Base-by-base conservation (phyloP, 2,888 invertebrate genomes). In the Neoascia interrupta region DNA sequence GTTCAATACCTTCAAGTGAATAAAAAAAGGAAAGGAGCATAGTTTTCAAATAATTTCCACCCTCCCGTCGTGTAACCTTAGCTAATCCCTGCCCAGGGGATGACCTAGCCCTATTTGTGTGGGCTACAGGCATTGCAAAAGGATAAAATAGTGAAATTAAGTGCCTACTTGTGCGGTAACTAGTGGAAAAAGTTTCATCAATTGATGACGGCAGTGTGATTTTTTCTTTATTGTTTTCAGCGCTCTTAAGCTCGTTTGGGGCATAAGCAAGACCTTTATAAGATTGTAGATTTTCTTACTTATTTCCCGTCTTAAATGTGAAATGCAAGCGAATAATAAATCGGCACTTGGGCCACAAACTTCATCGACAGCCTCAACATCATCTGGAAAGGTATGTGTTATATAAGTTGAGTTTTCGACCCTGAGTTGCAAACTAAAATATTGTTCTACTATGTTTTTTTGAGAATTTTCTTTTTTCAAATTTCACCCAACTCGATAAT, bases 301-400 rank as follows among this genome's bases (percentile, higher is more conserved):
- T 58, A 72, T 26, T 39, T 45, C 63, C 45, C 31, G 56, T 80
- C 80, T 82, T 76, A 56, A 76, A 82, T 81, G 82, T 82, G 82
- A 82, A 72, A 83, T 83, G 83, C 83, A 83, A 81, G 81, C 82
- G 26, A 76, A 81, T 70, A 80, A 74, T 66, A 82, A 82, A 73
- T 80, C 83, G 79, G 83, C 82, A 81, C 81, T 83, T 73, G 83
- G 82, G 75, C 82, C 84, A 73, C 82, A 83, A 83, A 81, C 83
- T 70, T 84, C 83, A 49, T 81, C 83, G 56, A 82, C 83, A 60
- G 80, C 80, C 45, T 74, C 80, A 75, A 81, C 83, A 68, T 82
- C 83, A 16, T 81, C 83, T n/a, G 83, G 82, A 83, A 83, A 83
- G 81, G 83, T 82, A 82, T 74, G 73, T n/a, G 72, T 82, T 83